phyloP scores from a whole-genome alignment of 2,888 invertebrate species.

The Melanargia galathea region DNA sequence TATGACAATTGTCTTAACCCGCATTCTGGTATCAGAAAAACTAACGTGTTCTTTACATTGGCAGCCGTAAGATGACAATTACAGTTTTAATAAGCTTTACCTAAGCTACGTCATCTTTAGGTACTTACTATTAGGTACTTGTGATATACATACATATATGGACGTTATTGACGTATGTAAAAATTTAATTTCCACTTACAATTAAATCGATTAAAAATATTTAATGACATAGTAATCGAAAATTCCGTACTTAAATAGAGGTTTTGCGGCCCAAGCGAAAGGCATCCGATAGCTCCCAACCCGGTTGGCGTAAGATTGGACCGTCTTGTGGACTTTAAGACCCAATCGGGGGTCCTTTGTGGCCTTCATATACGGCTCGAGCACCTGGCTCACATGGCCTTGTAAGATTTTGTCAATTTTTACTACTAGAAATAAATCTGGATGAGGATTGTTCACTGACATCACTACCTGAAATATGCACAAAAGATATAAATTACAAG shows the following conservation, averaged over 20 bases:
- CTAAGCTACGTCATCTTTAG: too few species aligned
- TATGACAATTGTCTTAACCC: too few species aligned
- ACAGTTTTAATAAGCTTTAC: too few species aligned
- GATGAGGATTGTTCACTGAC: slow-evolving; percentile 93
- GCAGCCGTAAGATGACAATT: too few species aligned
- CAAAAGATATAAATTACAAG: not conserved
- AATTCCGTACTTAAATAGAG: slow-evolving; percentile 84
- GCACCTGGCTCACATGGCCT: slow-evolving; percentile 91
- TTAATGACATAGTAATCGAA: not conserved
- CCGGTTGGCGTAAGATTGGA: slow-evolving; percentile 89
- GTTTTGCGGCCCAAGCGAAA: slow-evolving; percentile 97
- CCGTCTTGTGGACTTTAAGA: slow-evolving; percentile 90
- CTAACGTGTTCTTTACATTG: too few species aligned
- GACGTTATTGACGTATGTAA: too few species aligned
- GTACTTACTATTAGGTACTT: too few species aligned
- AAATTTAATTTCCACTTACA: too few species aligned
- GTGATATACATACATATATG: too few species aligned
- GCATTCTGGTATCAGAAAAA: too few species aligned
- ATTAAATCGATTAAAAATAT: too few species aligned
- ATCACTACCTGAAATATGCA: slow-evolving; percentile 87
- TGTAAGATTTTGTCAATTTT: slow-evolving; percentile 97
- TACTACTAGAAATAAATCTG: slow-evolving; percentile 95
- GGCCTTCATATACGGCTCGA: slow-evolving; percentile 93
- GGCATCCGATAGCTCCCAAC: slow-evolving; percentile 97
- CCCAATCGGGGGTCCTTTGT: slow-evolving; percentile 90